Percentiles rank a stretch among this genome's conserved stretches.
These are phyloP conservation scores for Onychorhynchus coronatus DNA, from an alignment of 2,113 vertebrate genomes.

Conservation along the genomic window DNA sequence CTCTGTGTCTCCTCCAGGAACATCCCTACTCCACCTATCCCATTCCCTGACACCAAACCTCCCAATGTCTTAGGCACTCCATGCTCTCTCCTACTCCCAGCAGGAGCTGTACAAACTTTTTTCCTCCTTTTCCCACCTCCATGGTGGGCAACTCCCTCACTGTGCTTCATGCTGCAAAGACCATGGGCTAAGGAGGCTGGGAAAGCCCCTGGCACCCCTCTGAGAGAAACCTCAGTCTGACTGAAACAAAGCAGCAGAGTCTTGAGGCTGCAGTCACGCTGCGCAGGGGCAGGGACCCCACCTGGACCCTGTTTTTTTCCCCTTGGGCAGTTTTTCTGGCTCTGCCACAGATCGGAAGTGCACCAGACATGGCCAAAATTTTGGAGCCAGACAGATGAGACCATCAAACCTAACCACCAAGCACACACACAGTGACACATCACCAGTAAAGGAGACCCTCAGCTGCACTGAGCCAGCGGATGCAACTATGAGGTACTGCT, in stretches of 20 bases:
- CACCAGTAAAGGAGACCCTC: not conserved
- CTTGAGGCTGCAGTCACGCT: fast-evolving
- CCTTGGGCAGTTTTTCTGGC: not conserved
- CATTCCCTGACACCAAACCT: not conserved
- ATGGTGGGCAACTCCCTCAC: not conserved
- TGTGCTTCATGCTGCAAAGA: not conserved
- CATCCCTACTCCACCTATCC: not conserved
- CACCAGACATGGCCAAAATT: not conserved
- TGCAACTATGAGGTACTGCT: not conserved
- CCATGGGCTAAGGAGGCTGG: fast-evolving
- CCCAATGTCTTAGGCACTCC: not conserved
- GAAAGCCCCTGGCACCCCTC: not conserved
- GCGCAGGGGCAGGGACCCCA: fast-evolving
- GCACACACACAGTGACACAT: fast-evolving
- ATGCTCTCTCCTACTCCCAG: fast-evolving
- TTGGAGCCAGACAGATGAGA: not conserved
- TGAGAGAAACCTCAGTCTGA: not conserved
- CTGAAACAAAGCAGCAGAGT: not conserved
- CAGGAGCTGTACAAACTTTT: not conserved
- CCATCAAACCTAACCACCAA: not conserved
- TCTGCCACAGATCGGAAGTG: not conserved
- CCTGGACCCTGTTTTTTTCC: not conserved
- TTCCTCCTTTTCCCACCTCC: not conserved
- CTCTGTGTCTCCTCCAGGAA: not conserved
- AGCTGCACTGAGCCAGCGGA: not conserved